Conservation (phyloP, 1,140 invertebrate genomes). For the Delia radicum region DNA sequence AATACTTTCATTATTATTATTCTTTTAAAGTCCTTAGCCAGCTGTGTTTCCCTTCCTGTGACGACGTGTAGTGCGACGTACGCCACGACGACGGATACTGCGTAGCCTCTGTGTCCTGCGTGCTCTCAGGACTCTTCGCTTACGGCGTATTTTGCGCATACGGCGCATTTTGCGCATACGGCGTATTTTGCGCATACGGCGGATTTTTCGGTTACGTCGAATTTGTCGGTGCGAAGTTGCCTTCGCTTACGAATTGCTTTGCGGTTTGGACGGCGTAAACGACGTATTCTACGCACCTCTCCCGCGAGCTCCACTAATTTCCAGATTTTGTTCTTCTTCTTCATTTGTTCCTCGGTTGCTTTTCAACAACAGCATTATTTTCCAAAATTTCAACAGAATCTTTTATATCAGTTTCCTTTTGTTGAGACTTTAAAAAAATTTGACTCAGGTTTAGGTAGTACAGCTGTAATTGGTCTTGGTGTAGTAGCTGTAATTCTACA, state of each 20-base stretch:
- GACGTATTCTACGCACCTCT: not conserved
- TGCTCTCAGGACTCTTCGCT: too few relatives aligned
- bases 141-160: too few relatives aligned
- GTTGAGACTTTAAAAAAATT: not conserved
- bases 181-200: not conserved
- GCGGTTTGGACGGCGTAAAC: not conserved
- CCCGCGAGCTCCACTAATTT: not conserved
- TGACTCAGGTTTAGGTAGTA: not conserved
- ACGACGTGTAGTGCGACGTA: not conserved
- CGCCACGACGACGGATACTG: not conserved
- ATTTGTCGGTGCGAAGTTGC: not conserved
- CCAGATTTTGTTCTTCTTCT: not conserved
- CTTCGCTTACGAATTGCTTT: not conserved
- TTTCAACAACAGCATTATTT: not conserved
- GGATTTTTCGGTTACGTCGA: not conserved
- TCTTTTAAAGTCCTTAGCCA: too few relatives aligned
- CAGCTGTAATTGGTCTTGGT: too few relatives aligned
- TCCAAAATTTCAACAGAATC: not conserved
- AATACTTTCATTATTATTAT: too few relatives aligned
- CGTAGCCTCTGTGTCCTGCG: too few relatives aligned
- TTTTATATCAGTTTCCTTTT: not conserved
- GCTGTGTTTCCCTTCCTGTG: not conserved
- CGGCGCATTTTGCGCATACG: too few relatives aligned
- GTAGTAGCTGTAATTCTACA: not conserved
- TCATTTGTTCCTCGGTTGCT: not conserved